Evolutionary conservation across 2,113 vertebrate species (phyloP).

Genomic region (Notarius quadriscutis): DNA sequence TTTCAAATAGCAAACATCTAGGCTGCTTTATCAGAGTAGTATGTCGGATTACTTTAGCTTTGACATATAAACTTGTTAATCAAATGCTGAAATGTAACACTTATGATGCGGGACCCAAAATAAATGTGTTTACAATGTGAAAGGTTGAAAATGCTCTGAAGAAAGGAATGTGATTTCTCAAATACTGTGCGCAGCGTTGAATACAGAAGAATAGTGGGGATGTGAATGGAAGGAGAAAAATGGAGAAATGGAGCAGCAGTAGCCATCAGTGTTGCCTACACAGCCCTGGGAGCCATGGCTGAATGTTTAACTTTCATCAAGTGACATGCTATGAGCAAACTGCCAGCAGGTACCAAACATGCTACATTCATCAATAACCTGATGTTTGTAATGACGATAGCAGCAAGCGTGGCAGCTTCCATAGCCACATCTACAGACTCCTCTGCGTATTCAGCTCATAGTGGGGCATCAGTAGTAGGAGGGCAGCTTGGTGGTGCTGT

Average conservation of each 20-base stretch:
- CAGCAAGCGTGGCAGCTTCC: background rate
- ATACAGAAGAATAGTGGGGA: constrained; percentile 65
- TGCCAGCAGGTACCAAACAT: constrained; percentile 62
- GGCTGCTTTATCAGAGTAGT: background rate
- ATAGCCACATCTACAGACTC: accelerated
- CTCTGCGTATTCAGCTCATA: constrained; percentile 42
- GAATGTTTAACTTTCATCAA: constrained; percentile 53
- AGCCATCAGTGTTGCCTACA: constrained; percentile 53
- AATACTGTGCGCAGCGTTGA: constrained; percentile 41
- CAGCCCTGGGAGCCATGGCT: constrained; percentile 31
- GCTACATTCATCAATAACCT: constrained; percentile 66
- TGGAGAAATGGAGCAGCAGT: constrained; percentile 53
- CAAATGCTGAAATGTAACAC: background rate
- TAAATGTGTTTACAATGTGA: background rate
- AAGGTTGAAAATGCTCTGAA: background rate
- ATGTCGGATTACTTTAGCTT: background rate
- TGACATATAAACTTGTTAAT: background rate
- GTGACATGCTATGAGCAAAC: constrained; percentile 53
- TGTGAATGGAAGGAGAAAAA: constrained; percentile 63
- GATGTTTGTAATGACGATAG: constrained; percentile 59
- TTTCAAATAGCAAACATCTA: background rate
- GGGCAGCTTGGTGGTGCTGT: background rate
- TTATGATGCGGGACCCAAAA: too few species aligned
- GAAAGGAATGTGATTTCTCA: constrained; percentile 36
- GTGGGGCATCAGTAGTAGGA: background rate